Evolutionary conservation across 2,888 invertebrate genomes (phyloP).

Genomic region (Drosophila testacea): DNA sequence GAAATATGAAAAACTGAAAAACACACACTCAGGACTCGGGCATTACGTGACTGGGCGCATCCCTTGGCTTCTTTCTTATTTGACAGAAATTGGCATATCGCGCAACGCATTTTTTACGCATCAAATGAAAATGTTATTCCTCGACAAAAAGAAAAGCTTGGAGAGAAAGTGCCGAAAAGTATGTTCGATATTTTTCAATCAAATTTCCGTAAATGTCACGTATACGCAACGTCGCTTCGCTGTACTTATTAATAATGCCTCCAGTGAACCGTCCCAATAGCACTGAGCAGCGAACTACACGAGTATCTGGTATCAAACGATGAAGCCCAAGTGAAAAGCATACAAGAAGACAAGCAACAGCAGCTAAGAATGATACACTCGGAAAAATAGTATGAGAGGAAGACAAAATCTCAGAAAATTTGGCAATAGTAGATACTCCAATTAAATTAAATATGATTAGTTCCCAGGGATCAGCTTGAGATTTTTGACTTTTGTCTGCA

Average conservation of each 20-base stretch:
- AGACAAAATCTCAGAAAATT: background rate
- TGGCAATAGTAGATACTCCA: no score
- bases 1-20: constrained; percentile 57
- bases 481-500: no score
- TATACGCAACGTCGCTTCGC: constrained; percentile 62
- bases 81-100: constrained; percentile 61
- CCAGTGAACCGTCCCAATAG: constrained; percentile 29
- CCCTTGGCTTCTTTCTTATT: constrained; percentile 4
- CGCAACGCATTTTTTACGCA: constrained; percentile 52
- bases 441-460: no score
- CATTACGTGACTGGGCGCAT: constrained; percentile 54
- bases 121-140: constrained; percentile 63
- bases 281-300: constrained; percentile 17
- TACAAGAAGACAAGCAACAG: constrained; percentile 2
- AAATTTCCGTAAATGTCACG: constrained; percentile 77
- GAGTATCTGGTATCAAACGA: constrained; percentile 24
- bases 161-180: constrained; percentile 48
- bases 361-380: constrained; percentile 32
- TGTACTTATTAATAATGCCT: constrained; percentile 73
- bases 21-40: constrained; percentile 3
- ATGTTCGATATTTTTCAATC: constrained; percentile 74
- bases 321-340: constrained; percentile 21
- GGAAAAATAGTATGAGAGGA: constrained; percentile 2
- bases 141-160: constrained; percentile 11
- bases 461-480: no score